Conservation (phyloP, 1,140 invertebrate genomes). For the Drosophila serrata region DNA sequence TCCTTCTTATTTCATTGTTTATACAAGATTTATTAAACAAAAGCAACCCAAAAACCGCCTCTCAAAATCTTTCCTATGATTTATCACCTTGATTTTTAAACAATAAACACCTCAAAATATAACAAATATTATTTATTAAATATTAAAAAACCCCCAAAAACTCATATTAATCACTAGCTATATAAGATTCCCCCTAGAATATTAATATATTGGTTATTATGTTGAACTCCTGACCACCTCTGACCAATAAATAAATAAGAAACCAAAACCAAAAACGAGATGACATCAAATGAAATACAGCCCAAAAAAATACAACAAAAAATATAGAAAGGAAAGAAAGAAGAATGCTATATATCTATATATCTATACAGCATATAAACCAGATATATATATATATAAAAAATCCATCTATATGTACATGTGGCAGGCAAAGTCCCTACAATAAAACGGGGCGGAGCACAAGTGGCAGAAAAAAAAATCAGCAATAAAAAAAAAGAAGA, state of each 20-base stretch:
- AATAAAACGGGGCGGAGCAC: constrained; percentile 82
- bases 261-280: constrained; percentile 18
- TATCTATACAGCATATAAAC: constrained; percentile 44
- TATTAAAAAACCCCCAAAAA: not conserved
- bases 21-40: not conserved
- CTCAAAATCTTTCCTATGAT: not conserved
- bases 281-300: constrained; percentile 38
- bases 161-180: not conserved
- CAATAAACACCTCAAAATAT: not conserved
- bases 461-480: constrained; percentile 62
- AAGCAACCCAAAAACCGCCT: not conserved
- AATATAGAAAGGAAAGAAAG: constrained; percentile 17
- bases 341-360: constrained; percentile 53
- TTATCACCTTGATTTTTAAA: not conserved
- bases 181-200: not conserved
- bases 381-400: constrained; percentile 33
- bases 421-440: constrained; percentile 73
- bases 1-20: no score
- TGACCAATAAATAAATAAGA: constrained; percentile 41
- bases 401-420: constrained; percentile 36
- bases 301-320: not conserved
- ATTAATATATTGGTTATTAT: constrained; percentile 5
- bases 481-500: constrained; percentile 32
- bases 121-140: not conserved
- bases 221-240: constrained; percentile 8